phyloP scores from a whole-genome alignment of 2,113 vertebrate genomes.

The Ammodytes dubius region DNA sequence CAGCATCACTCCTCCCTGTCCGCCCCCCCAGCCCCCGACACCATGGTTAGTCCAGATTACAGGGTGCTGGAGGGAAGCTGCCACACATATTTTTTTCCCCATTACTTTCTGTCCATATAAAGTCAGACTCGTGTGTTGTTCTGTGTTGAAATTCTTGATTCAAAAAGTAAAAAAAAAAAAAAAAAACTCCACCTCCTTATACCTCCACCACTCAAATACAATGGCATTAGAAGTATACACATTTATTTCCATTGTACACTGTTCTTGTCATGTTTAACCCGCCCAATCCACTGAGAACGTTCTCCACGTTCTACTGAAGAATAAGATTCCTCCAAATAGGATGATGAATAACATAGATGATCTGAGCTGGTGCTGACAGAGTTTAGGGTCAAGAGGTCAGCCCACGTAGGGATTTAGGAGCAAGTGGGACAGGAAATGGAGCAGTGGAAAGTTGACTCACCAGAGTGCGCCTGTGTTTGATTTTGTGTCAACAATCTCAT shows the following conservation, averaged over 20 bases:
- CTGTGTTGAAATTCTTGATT: neutral
- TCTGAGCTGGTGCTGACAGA: constrained; percentile 11
- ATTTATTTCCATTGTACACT: neutral
- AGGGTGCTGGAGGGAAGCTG: constrained; percentile 46
- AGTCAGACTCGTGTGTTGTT: neutral
- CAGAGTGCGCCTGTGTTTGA: neutral
- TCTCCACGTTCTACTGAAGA: neutral
- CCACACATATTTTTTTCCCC: constrained; percentile 45
- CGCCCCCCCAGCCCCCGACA: constrained; percentile 40
- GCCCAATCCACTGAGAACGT: neutral
- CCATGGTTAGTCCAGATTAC: constrained; percentile 65
- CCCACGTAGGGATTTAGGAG: constrained; percentile 5
- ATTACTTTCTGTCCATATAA: constrained; percentile 18
- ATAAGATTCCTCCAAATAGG: neutral
- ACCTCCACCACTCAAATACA: neutral
- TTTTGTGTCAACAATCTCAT: neutral
- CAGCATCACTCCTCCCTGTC: constrained; percentile 64
- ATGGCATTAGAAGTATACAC: neutral
- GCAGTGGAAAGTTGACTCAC: constrained; percentile 1
- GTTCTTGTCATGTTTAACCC: neutral
- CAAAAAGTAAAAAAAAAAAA: neutral
- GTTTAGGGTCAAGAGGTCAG: constrained; percentile 32
- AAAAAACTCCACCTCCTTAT: no score
- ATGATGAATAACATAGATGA: neutral
- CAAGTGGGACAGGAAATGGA: constrained; percentile 11